Evolutionary conservation across 2,888 invertebrate species (phyloP), one percentile per base, ranked within the genome.

Genomic region (Hermaeophaga mercurialis): DNA sequence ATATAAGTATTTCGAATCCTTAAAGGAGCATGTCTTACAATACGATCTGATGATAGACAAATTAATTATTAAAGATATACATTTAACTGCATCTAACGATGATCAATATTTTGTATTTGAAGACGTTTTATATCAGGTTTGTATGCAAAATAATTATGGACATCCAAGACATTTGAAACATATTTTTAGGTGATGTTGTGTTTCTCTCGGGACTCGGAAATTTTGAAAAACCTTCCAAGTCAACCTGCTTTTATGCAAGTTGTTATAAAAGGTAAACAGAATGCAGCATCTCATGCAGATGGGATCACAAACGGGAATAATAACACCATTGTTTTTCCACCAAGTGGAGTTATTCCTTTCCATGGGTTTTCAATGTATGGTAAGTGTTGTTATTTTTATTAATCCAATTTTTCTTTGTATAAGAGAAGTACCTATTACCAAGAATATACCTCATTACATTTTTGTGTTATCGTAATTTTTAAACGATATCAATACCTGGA

Each of bases 61-160:
- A 76, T 80, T 97, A 6, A 90, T 96, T 67, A 93, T 96, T 68
- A 97, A 96, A 81, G 97, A 97, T 74, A 92, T 97, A 6, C 95
- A 95, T 76, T 78, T 96, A 57, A 97, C 96, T 0, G 95, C 96
- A 0, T 94, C 95, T 7, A 97, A 97, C 76, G 96, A 97, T 74
- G 96, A 97, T 76, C 96, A 96, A 75, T 96, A 96, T 75, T 97
- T 97, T 75, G 96, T 97, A 0, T 97, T 96, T 75, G 96, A 97
- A 80, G 97, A 97, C 78, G 87, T 95, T 50, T 79, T 97, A 1
- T 95, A 95, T 36, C 38, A 46, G 33, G 38, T 49, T 41, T 14
- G 39, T 38, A 41, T 9, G 12, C 26, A 24, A 12, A 22, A 45
- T 15, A 9, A 22, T n/a, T n/a, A n/a, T n/a, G n/a, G n/a, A n/a